Base-by-base conservation (phyloP, 2,888 invertebrate species). In the Eristalis intricaria region DNA sequence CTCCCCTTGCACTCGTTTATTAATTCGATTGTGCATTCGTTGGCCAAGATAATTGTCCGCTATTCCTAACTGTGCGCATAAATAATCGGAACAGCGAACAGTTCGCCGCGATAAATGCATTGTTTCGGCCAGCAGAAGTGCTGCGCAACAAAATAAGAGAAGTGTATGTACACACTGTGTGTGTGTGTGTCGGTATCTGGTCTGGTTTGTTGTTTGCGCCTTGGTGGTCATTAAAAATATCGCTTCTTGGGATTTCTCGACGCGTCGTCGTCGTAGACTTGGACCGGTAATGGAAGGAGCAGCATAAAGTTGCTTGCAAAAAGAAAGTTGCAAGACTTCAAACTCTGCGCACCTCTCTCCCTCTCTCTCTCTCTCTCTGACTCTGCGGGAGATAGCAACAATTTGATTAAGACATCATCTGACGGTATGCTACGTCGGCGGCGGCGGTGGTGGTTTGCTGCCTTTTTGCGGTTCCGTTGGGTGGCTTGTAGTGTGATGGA, bases 341-440 rank as follows among this genome's bases (percentile, higher is more conserved):
- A 64, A 63, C 58, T 32, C 32, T 26, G 29, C n/a, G 23, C 23
- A 11, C 43, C 40, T 50, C 77, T 38, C 8, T 32, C 26, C 3
- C 26, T 29, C 19, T 19, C 15, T 26, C 29, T 29, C 19, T 50
- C 32, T 22, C 32, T 35, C 40, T 43, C 15, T 32, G 0, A 0
- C 7, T 32, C 1, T 29, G 11, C n/a, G 43, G 43, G n/a, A 43
- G 50, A 19, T 50, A 38, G 58, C 35, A 70, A 56, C 66, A 84
- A 70, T 84, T 84, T 84, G 84, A 84, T 84, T 84, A 84, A 84
- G 70, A 64, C 80, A 84, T 84, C 80, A 84, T 23, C 32, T 40
- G 79, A 43, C 61, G 58, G 71, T 35, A 63, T 19, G 8, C 19
- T 50, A 50, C 77, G 35, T 40, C 22, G 32, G 19, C 35, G 35